These are phyloP conservation scores for Scaptomyza pallida DNA, from an alignment of 1,140 invertebrate genomes.

Conservation along the genomic window DNA sequence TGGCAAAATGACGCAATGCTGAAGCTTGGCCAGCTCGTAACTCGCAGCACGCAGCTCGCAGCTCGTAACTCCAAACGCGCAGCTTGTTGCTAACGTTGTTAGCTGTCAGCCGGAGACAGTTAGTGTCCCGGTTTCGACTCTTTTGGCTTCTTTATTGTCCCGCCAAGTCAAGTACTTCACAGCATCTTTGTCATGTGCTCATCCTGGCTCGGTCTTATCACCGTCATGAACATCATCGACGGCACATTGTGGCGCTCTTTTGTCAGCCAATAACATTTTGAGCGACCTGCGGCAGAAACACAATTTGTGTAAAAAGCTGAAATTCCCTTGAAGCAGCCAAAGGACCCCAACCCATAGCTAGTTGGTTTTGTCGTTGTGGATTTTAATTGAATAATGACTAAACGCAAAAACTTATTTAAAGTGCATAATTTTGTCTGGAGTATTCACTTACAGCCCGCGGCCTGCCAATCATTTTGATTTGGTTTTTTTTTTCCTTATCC, in stretches of 20 bases:
- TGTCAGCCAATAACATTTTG: conserved; percentile 50
- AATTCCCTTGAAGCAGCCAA: conserved; percentile 1
- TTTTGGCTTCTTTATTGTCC: conserved; percentile 9
- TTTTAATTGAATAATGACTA: conserved; percentile 67
- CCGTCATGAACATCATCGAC: conserved; percentile 4
- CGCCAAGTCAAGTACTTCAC: background rate
- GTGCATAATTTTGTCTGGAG: conserved; percentile 52
- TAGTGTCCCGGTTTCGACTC: background rate
- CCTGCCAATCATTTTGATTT: conserved; percentile 42
- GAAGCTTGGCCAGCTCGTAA: conserved; percentile 6
- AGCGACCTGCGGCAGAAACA: conserved; percentile 43
- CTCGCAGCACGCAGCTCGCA: background rate
- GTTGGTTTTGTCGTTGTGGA: conserved; percentile 18
- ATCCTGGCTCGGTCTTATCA: background rate
- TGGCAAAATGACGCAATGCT: conserved; percentile 3
- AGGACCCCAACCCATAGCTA: background rate
- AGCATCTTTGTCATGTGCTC: conserved; percentile 18
- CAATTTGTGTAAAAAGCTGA: conserved; percentile 28
- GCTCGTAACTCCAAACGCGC: too few relatives aligned
- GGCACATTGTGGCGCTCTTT: conserved; percentile 31
- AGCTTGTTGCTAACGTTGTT: conserved; percentile 41
- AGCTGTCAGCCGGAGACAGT: conserved; percentile 32
- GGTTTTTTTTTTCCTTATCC: conserved; percentile 11
- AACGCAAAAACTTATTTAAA: conserved; percentile 62
- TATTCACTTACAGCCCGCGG: conserved; percentile 46